Percentiles rank a stretch among this genome's conserved stretches.
phyloP scores from a whole-genome alignment of 2,888 invertebrate genomes.

The Parasteatoda lunata region DNA sequence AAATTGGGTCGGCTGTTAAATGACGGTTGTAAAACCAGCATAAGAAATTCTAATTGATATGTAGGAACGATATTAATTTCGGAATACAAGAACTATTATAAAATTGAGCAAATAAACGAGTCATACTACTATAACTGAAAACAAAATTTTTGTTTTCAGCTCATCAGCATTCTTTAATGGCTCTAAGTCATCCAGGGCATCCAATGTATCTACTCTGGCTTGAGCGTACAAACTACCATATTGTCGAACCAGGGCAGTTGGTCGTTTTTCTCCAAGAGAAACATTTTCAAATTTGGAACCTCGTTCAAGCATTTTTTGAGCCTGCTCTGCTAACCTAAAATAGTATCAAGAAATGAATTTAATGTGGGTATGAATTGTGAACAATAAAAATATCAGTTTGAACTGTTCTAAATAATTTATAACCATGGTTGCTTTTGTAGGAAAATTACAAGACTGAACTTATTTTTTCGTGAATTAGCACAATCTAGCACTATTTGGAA shows the following conservation, averaged over 20 bases:
- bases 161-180: conserved; percentile 88
- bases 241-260: conserved; percentile 80
- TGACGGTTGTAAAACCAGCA: too few species aligned
- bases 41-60: too few species aligned
- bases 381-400: background rate
- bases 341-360: background rate
- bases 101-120: too few species aligned
- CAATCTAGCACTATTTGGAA: too few species aligned
- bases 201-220: conserved; percentile 87
- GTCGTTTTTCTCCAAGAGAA: conserved; percentile 73
- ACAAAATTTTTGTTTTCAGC: conserved; percentile 94
- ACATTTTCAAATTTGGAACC: conserved; percentile 74
- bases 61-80: too few species aligned
- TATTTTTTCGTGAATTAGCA: too few species aligned
- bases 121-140: conserved; percentile 95
- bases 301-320: conserved; percentile 70
- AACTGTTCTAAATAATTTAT: too few species aligned
- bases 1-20: too few species aligned
- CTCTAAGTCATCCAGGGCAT: conserved; percentile 87
- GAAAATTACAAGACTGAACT: too few species aligned
- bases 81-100: too few species aligned
- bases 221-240: conserved; percentile 90
- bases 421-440: too few species aligned
- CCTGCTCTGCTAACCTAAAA: conserved; percentile 68
- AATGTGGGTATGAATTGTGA: background rate